Conservation (phyloP, 2,113 vertebrate genomes). For the Uropsilus gracilis region DNA sequence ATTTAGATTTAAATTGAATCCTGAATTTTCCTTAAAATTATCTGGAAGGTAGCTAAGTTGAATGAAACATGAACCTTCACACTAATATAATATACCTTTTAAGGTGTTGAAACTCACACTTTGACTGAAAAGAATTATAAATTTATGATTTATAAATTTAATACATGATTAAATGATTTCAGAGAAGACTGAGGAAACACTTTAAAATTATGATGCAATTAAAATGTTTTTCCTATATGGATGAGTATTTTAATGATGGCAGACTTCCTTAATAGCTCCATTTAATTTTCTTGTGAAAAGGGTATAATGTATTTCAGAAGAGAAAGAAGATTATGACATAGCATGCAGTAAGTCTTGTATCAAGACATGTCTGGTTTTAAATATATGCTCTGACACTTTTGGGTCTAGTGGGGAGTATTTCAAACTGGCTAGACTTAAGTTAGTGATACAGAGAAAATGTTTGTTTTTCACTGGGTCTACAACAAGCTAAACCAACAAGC, state of each 20-base stretch:
- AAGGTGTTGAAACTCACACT: slow-evolving; percentile 12
- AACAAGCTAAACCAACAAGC: not conserved
- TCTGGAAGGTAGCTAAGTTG: slow-evolving; percentile 48
- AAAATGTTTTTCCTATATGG: not conserved
- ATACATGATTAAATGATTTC: slow-evolving; percentile 52
- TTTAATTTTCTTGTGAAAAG: not conserved
- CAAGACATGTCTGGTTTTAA: not conserved
- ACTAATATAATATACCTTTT: not conserved
- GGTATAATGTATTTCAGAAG: not conserved
- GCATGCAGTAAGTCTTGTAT: not conserved
- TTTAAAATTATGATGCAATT: not conserved
- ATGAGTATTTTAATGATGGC: not conserved
- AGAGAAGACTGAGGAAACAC: not conserved
- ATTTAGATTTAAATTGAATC: slow-evolving; percentile 40
- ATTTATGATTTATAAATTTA: too few species aligned
- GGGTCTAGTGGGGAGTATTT: not conserved
- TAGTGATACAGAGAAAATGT: not conserved
- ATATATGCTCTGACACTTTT: not conserved
- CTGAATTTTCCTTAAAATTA: slow-evolving; percentile 37
- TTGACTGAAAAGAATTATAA: not conserved
- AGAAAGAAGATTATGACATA: not conserved
- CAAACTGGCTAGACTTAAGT: not conserved
- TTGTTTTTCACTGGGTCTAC: not conserved
- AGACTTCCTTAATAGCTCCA: not conserved
- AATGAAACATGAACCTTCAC: not conserved